phyloP scores from a whole-genome alignment of 2,113 vertebrate species.

The Brachionichthys hirsutus region DNA sequence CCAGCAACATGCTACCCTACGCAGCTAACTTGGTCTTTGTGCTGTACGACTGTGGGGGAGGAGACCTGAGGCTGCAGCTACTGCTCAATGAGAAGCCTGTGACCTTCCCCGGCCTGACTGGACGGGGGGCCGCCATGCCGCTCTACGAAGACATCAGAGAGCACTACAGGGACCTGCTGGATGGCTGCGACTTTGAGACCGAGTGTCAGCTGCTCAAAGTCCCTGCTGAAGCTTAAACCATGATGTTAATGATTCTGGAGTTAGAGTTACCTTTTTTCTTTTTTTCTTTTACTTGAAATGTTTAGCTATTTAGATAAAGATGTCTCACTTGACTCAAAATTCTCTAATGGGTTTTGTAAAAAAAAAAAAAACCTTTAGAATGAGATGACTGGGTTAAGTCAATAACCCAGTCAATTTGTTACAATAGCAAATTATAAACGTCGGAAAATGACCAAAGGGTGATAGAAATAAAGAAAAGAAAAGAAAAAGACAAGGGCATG shows the following conservation, averaged over 20 bases:
- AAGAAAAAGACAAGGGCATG: too few species aligned
- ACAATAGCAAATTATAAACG: too few species aligned
- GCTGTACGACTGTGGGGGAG: conserved; percentile 85
- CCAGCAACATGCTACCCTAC: conserved; percentile 86
- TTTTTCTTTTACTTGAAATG: too few species aligned
- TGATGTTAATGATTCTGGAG: background rate
- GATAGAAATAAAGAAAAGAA: too few species aligned
- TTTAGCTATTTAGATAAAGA: too few species aligned
- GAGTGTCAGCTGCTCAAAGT: conserved; percentile 79
- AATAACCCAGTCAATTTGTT: too few species aligned
- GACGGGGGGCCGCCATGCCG: conserved; percentile 65
- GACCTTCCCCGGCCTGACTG: conserved; percentile 74
- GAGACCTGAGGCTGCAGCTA: conserved; percentile 82
- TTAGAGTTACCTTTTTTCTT: background rate
- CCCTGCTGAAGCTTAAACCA: background rate
- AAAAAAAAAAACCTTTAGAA: background rate
- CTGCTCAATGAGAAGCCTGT: conserved; percentile 88
- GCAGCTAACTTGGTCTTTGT: conserved; percentile 88
- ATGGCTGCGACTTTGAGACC: conserved; percentile 80
- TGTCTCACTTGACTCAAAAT: too few species aligned
- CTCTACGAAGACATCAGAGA: conserved; percentile 80
- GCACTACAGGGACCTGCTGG: conserved; percentile 82
- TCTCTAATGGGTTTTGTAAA: background rate
- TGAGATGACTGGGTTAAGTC: background rate
- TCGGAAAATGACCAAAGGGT: too few species aligned